These are phyloP conservation scores for Tetrao urogallus DNA, from an alignment of 2,113 vertebrate species.

Conservation along the genomic window DNA sequence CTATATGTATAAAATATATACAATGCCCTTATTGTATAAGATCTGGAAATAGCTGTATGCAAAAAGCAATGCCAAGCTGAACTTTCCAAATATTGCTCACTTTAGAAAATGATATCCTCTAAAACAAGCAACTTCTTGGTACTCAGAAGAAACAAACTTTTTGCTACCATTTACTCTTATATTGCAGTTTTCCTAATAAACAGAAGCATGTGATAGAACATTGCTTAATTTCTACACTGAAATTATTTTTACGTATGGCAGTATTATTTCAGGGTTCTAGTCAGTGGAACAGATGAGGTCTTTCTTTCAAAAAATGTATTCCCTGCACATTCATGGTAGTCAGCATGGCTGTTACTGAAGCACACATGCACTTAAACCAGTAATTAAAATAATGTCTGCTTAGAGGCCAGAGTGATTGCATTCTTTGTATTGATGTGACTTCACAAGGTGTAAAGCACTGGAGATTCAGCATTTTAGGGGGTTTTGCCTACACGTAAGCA, in stretches of 20 bases:
- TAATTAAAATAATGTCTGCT: neutral
- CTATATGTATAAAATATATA: no score
- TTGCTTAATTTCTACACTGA: neutral
- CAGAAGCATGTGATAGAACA: neutral
- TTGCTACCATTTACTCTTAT: neutral
- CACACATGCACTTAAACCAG: neutral
- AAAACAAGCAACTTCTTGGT: neutral
- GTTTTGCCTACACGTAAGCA: neutral
- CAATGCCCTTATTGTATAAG: neutral
- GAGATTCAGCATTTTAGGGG: neutral
- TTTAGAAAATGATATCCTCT: neutral
- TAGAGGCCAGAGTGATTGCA: neutral
- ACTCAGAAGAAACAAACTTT: neutral
- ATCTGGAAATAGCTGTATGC: neutral
- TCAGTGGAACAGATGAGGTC: neutral
- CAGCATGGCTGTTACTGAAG: neutral
- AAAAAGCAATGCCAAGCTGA: neutral
- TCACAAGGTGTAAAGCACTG: neutral
- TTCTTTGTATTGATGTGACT: neutral
- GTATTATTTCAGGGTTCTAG: neutral
- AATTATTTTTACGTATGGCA: neutral
- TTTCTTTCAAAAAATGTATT: neutral
- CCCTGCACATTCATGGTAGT: neutral
- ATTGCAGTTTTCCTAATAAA: neutral
- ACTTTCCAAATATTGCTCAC: neutral